Percentiles rank a stretch among this genome's conserved stretches.
Evolutionary conservation across 2,888 invertebrate species (phyloP).

Genomic region (Schizaphis graminum): DNA sequence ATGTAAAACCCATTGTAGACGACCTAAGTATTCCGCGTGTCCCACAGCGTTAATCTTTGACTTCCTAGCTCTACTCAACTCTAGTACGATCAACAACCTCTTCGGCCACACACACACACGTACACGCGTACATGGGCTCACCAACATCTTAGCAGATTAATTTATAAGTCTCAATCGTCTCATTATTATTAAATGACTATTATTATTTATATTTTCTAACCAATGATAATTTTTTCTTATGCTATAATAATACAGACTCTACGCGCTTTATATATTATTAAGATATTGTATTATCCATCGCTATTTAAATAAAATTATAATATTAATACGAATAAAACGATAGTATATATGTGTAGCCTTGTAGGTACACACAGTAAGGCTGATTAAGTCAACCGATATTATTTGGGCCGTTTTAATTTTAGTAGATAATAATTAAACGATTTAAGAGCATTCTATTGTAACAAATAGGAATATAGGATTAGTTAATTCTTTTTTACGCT

Average conservation of each 20-base stretch:
- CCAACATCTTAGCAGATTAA: neutral
- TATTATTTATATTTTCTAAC: neutral
- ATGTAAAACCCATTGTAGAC: conserved; percentile 21
- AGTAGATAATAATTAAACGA: neutral
- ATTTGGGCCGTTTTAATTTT: neutral
- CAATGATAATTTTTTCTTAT: neutral
- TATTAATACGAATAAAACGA: neutral
- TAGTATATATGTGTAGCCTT: neutral
- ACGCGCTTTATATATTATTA: neutral
- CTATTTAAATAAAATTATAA: neutral
- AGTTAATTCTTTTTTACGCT: neutral
- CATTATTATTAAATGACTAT: conserved; percentile 4
- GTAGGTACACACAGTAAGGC: neutral
- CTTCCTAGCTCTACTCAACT: conserved; percentile 17
- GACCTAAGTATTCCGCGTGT: conserved; percentile 52
- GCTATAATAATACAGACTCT: neutral
- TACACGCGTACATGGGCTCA: neutral
- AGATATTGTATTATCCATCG: neutral
- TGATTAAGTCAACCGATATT: neutral
- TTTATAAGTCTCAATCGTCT: neutral
- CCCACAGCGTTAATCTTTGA: conserved; percentile 62
- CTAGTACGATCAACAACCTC: conserved; percentile 63
- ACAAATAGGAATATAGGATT: neutral
- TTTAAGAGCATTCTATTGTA: neutral
- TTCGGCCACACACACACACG: conserved; percentile 20